Percentiles rank a stretch among this genome's conserved stretches.
Conservation (phyloP, 2,113 vertebrate genomes). For the Muntiacus reevesi region DNA sequence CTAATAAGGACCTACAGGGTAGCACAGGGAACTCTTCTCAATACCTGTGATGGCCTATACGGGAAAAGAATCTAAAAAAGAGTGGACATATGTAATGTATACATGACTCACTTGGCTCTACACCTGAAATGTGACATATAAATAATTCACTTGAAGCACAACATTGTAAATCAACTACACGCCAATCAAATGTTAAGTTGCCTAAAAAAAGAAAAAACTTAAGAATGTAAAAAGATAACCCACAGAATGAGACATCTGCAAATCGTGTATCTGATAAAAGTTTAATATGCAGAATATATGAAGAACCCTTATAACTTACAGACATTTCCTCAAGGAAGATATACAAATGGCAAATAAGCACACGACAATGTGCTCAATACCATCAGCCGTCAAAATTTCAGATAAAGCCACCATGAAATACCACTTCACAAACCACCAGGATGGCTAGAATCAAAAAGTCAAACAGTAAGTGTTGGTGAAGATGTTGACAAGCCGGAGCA, state of each 20-base stretch:
- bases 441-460: not conserved
- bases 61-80: not conserved
- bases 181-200: not conserved
- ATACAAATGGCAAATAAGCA: not conserved
- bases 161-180: not conserved
- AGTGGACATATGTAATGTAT: not conserved
- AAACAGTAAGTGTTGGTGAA: not conserved
- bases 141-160: not conserved
- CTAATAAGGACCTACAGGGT: not conserved
- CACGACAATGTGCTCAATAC: not conserved
- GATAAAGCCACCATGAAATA: not conserved
- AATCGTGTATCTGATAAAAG: not conserved
- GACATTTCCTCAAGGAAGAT: not conserved
- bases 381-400: not conserved
- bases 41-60: not conserved
- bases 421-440: not conserved
- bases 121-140: not conserved
- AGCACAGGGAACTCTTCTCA: not conserved
- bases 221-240: not conserved
- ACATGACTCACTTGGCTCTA: not conserved
- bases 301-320: not conserved
- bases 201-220: not conserved
- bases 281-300: not conserved
- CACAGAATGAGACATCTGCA: not conserved
- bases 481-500: not conserved